Conservation (phyloP, 2,113 vertebrate species). For the Oxyura jamaicensis region DNA sequence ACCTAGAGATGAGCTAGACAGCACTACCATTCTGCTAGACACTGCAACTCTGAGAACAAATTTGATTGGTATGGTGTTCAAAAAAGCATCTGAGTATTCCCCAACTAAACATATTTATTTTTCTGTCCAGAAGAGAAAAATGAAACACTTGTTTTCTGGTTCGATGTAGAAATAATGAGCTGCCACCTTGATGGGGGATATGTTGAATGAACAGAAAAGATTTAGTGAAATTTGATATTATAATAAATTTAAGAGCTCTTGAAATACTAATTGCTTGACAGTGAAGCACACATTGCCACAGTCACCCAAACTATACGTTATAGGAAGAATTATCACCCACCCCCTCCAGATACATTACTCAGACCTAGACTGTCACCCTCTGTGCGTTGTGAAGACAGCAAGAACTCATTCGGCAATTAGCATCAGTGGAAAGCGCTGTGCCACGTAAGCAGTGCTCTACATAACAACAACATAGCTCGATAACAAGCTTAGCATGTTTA, state of each 20-base stretch:
- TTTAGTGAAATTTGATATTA: background rate
- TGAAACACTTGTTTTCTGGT: background rate
- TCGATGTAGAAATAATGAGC: background rate
- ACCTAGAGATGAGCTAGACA: background rate
- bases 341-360: background rate
- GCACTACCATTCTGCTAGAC: background rate
- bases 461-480: background rate
- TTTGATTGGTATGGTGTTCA: background rate
- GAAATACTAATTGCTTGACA: background rate
- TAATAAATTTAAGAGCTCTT: background rate
- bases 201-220: background rate
- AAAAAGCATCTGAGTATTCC: background rate
- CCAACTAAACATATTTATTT: background rate
- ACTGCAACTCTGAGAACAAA: background rate
- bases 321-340: background rate
- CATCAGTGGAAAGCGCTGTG: background rate
- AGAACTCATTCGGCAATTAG: slow-evolving; percentile 4
- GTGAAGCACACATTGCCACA: background rate
- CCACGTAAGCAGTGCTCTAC: background rate
- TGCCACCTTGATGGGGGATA: background rate
- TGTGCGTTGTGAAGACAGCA: slow-evolving; percentile 11
- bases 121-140: background rate
- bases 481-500: slow-evolving; percentile 55
- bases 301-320: background rate
- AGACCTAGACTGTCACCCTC: slow-evolving; percentile 17